Conservation (phyloP, 2,888 invertebrate genomes). For the Barypeithes pellucidus region DNA sequence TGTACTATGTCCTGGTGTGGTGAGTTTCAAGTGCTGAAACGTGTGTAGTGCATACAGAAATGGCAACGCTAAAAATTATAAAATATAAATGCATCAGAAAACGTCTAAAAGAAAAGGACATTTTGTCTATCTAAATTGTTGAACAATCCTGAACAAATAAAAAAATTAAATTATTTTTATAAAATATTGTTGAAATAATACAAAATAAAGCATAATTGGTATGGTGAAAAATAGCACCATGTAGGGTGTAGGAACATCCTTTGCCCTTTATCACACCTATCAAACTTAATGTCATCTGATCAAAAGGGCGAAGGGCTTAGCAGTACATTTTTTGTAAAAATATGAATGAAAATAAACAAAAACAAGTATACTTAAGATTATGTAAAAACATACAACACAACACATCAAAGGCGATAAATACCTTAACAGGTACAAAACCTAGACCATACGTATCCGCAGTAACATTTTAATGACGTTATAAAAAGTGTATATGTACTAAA, state of each 20-base stretch:
- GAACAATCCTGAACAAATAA: no score
- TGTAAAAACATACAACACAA: constrained; percentile 8
- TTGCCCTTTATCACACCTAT: constrained; percentile 40
- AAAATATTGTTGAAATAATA: no score
- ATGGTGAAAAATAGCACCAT: constrained; percentile 16
- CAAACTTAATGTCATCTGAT: constrained; percentile 21
- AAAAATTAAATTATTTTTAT: no score
- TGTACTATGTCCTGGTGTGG: no score
- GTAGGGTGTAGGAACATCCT: constrained; percentile 34
- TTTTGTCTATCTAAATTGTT: no score
- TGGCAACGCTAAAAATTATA: no score
- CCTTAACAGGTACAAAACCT: constrained; percentile 32
- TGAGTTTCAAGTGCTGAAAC: no score
- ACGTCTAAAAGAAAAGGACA: no score
- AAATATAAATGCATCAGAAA: no score
- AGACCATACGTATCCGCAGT: constrained; percentile 39
- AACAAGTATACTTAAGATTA: not conserved
- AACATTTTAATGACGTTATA: constrained; percentile 27
- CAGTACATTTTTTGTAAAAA: not conserved
- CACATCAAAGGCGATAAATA: constrained; percentile 16
- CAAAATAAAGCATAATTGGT: not conserved
- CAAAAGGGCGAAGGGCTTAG: constrained; percentile 23
- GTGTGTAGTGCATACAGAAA: no score
- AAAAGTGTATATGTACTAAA: constrained; percentile 21
- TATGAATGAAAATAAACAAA: not conserved